Evolutionary conservation across 1,140 invertebrate genomes (phyloP), one percentile per base, ranked within the genome.

Genomic region (Oncopodura yosiiana): DNA sequence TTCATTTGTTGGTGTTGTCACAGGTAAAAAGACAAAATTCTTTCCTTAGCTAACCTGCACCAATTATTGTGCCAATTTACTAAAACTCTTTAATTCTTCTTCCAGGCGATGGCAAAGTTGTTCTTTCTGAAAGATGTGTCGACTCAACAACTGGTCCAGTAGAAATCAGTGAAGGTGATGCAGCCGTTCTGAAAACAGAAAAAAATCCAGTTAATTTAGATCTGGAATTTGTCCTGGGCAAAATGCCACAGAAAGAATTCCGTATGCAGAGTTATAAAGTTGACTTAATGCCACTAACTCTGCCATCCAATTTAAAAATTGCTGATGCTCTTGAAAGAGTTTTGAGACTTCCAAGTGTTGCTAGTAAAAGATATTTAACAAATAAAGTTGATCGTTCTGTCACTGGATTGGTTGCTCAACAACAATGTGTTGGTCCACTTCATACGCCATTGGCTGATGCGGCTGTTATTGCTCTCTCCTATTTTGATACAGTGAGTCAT

Each of bases 341-440:
- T 2, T 70, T 98, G 14, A 78, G 87, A 60, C 74, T 97, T 18
- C 87, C 93, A 0, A 81, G 88, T 5, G 93, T 99, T 23, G 87
- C 81, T 37, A 95, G 91, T 67, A 99, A 99, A 71, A 77, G 94
- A 65, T 99, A 90, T 69, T 75, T 98, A 1, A 97, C 92, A 0
- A 96, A 89, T 67, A 83, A 84, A 71, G 93, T 98, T 2, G 94
- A 99, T 71, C 78, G 94, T 43, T 95, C 90, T 70, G 94, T 98
- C 1, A 89, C 89, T n/a, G 94, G 93, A 23, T 73, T 96, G 21
- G 79, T 97, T 41, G 93, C 89, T 3, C 94, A 97, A 71, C 94
- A 98, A 66, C 94, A 99, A 69, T 98, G 94, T 70, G 90, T 98
- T 43, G 94, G 94, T 2, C 91, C 93, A 0, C 71, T 96, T 1